A percentile compares a stretch with the other conserved stretches of the same genome.
Conservation (phyloP, 2,113 vertebrate species). For the Cinclus mexicanus region DNA sequence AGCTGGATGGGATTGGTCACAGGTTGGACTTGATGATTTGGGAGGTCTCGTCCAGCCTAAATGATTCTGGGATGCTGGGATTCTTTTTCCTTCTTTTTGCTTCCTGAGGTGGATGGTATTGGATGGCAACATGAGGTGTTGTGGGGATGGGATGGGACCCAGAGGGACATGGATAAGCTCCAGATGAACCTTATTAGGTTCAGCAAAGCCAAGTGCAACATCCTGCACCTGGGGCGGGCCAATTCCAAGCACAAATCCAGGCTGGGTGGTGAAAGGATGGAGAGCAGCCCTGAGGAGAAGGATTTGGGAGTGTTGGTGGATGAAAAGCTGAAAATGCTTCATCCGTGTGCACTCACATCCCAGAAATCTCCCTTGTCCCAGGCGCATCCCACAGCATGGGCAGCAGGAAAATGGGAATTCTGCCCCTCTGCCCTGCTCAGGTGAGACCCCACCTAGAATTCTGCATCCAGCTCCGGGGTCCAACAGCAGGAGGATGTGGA, state of each 20-base stretch:
- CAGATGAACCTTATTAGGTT: neutral
- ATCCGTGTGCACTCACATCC: neutral
- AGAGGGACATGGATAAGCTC: neutral
- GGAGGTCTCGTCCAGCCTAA: neutral
- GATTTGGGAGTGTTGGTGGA: neutral
- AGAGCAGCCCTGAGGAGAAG: neutral
- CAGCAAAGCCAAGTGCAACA: neutral
- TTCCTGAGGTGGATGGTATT: neutral
- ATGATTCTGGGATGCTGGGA: neutral
- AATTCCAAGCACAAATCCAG: neutral
- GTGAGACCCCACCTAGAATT: neutral
- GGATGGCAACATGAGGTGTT: neutral
- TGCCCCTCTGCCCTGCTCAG: neutral
- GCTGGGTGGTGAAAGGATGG: neutral
- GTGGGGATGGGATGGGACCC: neutral
- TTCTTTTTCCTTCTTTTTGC: neutral
- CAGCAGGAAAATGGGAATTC: neutral
- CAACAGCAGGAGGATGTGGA: rapidly evolving
- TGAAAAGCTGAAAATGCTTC: neutral
- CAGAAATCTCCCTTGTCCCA: neutral
- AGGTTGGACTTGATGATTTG: neutral
- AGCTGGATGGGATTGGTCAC: neutral
- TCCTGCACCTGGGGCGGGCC: no score
- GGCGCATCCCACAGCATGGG: rapidly evolving
- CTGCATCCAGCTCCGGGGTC: neutral